Percentiles rank a stretch among this genome's conserved stretches.
These are phyloP conservation scores for Heliothis virescens DNA, from an alignment of 1,140 invertebrate species.

Conservation along the genomic window DNA sequence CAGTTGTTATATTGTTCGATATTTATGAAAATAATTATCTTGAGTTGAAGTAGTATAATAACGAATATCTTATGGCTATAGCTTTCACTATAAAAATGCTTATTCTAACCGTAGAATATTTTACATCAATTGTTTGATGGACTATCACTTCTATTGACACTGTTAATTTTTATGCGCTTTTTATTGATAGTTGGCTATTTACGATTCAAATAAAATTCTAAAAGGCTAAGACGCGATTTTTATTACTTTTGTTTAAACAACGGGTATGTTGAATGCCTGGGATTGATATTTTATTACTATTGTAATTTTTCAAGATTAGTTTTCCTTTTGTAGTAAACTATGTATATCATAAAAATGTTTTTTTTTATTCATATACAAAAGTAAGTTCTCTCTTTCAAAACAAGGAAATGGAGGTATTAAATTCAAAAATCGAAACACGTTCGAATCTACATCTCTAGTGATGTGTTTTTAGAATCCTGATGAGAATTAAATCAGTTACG, in stretches of 20 bases:
- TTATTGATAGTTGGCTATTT: too few species aligned
- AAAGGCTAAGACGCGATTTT: too few species aligned
- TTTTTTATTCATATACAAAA: neutral
- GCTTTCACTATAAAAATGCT: slow-evolving; percentile 4
- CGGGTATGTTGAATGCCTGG: too few species aligned
- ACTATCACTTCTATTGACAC: neutral
- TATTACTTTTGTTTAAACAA: too few species aligned
- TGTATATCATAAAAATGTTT: neutral
- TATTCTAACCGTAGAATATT: neutral
- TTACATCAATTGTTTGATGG: neutral
- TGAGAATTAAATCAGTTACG: slow-evolving; percentile 27
- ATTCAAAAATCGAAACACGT: slow-evolving; percentile 25
- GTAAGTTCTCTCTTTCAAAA: slow-evolving; percentile 7
- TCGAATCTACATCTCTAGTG: slow-evolving; percentile 11
- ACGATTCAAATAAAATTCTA: too few species aligned
- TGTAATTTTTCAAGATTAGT: too few species aligned
- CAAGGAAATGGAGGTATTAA: neutral
- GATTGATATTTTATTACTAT: too few species aligned
- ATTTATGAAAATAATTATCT: too few species aligned
- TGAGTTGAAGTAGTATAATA: too few species aligned
- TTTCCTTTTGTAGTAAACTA: too few species aligned
- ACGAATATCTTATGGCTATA: neutral
- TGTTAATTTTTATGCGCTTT: neutral
- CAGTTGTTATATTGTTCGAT: too few species aligned
- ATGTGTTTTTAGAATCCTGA: neutral